phyloP scores from a whole-genome alignment of 2,797 vertebrate genomes.

The Halcyon badia region DNA sequence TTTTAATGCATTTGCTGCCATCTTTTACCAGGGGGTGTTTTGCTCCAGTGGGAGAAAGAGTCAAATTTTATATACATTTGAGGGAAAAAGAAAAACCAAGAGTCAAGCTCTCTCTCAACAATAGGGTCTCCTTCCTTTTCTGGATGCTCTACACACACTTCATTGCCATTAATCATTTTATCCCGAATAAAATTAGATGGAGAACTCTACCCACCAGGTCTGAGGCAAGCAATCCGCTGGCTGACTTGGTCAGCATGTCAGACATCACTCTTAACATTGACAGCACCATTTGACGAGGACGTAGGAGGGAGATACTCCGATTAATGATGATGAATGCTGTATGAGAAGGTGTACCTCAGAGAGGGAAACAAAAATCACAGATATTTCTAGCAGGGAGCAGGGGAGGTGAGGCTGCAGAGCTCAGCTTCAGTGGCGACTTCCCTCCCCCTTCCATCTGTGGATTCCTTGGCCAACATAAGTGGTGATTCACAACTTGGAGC shows the following conservation, averaged over 20 bases:
- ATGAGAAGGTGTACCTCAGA: not conserved
- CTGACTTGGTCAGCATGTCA: not conserved
- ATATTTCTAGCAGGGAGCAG: not conserved
- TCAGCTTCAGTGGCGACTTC: not conserved
- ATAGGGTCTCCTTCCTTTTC: not conserved
- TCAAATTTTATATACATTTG: fast-evolving
- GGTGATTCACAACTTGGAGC: constrained; percentile 34
- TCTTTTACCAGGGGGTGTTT: not conserved
- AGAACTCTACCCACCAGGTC: not conserved
- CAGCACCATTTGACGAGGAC: not conserved
- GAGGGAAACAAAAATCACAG: not conserved
- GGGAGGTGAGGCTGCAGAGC: not conserved
- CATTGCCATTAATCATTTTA: not conserved
- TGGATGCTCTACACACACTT: not conserved
- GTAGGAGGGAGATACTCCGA: not conserved
- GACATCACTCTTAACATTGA: fast-evolving
- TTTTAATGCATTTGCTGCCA: not conserved
- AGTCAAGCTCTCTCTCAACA: not conserved
- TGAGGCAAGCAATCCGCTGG: not conserved
- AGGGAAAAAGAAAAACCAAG: not conserved
- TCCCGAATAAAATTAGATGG: not conserved
- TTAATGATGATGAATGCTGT: not conserved
- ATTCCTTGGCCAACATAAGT: not conserved
- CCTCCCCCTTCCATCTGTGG: fast-evolving
- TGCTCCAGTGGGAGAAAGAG: not conserved